A percentile compares a stretch with the other conserved stretches of the same genome.
Conservation (phyloP, 2,113 vertebrate species). For the Calidris pugnax region DNA sequence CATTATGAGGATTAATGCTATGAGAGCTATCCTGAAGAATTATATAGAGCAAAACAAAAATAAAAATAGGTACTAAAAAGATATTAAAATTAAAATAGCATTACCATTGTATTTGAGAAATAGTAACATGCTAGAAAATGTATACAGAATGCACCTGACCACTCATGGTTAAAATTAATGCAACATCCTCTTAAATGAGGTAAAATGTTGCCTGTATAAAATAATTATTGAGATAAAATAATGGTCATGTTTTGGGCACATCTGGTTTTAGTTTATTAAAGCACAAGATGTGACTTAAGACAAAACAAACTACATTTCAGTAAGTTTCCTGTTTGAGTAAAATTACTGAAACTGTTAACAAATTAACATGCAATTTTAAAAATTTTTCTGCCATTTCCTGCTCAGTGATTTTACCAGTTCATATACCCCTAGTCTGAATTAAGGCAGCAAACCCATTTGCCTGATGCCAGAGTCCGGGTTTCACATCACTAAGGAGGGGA, state of each 20-base stretch:
- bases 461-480: not conserved
- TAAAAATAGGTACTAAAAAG: not conserved
- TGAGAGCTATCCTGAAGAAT: conserved; percentile 55
- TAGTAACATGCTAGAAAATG: not conserved
- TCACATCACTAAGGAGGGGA: not conserved
- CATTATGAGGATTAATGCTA: conserved; percentile 72
- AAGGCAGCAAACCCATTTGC: not conserved
- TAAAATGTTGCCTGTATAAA: not conserved
- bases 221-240: conserved; percentile 17
- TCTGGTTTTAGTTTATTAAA: not conserved
- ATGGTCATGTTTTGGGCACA: not conserved
- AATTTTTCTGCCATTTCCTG: not conserved
- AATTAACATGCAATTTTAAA: not conserved
- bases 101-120: not conserved
- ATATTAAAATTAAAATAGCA: not conserved
- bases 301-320: not conserved
- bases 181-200: not conserved
- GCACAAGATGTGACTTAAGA: not conserved
- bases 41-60: conserved; percentile 17
- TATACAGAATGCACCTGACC: not conserved
- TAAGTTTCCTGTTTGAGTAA: not conserved
- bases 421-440: not conserved
- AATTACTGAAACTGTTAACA: not conserved
- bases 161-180: not conserved
- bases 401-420: not conserved